These are phyloP conservation scores for Porites divaricata DNA, from an alignment of 92 coral and sea anemone species.

Conservation along the genomic window DNA sequence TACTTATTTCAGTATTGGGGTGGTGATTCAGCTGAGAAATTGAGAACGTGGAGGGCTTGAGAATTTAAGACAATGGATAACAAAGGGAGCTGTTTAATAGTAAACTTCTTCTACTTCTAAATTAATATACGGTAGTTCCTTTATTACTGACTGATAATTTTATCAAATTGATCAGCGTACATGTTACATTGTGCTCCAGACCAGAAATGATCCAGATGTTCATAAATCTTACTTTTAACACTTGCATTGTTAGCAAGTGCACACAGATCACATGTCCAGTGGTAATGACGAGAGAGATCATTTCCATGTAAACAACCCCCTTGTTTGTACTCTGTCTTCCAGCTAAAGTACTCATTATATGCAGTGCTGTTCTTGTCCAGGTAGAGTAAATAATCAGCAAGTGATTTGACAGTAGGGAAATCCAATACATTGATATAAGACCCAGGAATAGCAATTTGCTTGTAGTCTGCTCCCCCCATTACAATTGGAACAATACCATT, in stretches of 20 bases:
- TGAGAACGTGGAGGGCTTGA: too few species aligned
- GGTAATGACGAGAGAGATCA: neutral
- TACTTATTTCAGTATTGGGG: too few species aligned
- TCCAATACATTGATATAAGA: conserved; percentile 60
- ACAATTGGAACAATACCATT: conserved; percentile 67
- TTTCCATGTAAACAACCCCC: conserved; percentile 8
- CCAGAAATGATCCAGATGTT: neutral
- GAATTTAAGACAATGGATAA: too few species aligned
- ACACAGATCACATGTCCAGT: conserved; percentile 11
- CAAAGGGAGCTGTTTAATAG: too few species aligned
- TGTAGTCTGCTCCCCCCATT: conserved; percentile 61
- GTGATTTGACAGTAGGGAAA: conserved; percentile 51
- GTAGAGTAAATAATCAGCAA: conserved; percentile 54
- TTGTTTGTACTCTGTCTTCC: neutral
- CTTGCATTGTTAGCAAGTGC: conserved; percentile 2
- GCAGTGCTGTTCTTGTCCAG: conserved; percentile 64
- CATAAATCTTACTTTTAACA: neutral
- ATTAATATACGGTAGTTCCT: too few species aligned
- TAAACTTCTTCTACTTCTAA: too few species aligned
- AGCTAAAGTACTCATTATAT: conserved; percentile 2
- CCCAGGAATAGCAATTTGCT: conserved; percentile 60
- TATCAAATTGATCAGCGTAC: neutral
- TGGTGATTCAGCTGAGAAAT: too few species aligned
- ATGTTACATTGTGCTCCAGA: neutral
- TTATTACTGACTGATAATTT: neutral